These are phyloP conservation scores for Teleopsis dalmanni DNA, from an alignment of 1,140 invertebrate genomes.

Conservation along the genomic window DNA sequence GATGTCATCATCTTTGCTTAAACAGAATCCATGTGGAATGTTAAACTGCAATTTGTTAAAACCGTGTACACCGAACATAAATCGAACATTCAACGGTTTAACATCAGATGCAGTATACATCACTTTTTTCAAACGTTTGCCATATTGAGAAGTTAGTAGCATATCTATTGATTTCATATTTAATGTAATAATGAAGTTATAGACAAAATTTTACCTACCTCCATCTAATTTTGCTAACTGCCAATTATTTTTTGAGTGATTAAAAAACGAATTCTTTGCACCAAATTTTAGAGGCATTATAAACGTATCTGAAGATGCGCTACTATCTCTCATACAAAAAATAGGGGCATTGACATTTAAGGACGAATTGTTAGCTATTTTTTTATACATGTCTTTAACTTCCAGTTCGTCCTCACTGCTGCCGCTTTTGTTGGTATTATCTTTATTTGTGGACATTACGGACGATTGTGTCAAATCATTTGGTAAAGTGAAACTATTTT, in stretches of 20 bases:
- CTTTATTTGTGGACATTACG: conserved; percentile 45
- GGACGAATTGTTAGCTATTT: no score
- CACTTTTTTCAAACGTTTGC: conserved; percentile 28
- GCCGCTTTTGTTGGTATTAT: no score
- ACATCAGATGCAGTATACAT: conserved; percentile 35
- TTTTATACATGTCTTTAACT: no score
- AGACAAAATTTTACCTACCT: no score
- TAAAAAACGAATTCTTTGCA: no score
- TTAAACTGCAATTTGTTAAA: conserved; percentile 81
- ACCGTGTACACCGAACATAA: conserved; percentile 46
- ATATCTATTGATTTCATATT: no score
- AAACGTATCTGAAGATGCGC: conserved; percentile 57
- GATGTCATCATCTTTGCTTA: conserved; percentile 88
- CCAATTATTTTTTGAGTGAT: no score
- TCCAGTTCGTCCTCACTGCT: no score
- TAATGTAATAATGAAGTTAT: no score
- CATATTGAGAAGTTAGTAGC: conserved; percentile 43
- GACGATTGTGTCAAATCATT: conserved; percentile 45
- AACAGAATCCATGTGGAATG: conserved; percentile 93
- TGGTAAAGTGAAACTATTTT: conserved; percentile 46
- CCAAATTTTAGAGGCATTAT: no score
- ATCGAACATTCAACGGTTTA: conserved; percentile 21
- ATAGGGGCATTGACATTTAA: conserved; percentile 2
- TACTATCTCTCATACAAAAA: conserved; percentile 1
- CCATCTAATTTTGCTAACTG: no score